A percentile compares a stretch with the other conserved stretches of the same genome.
These are phyloP conservation scores for Synanthedon formicaeformis DNA, from an alignment of 2,888 invertebrate species.

Conservation along the genomic window DNA sequence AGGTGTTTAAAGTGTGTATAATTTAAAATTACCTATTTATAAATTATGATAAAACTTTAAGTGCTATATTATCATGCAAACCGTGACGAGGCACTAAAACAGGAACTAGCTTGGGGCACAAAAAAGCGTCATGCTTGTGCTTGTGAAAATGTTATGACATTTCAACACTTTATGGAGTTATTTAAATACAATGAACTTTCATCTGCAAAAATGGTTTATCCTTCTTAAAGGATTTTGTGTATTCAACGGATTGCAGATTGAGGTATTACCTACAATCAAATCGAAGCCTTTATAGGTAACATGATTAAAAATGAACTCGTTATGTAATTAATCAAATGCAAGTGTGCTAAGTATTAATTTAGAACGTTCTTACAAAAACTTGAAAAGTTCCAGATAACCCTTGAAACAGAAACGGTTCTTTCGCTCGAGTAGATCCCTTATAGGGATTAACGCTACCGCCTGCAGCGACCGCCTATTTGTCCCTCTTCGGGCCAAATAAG, in stretches of 20 bases:
- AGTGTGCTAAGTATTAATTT: background rate
- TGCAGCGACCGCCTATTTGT: constrained; percentile 49
- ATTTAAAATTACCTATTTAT: background rate
- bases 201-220: constrained; percentile 30
- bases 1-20: no score
- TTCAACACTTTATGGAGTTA: constrained; percentile 22
- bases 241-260: constrained; percentile 52
- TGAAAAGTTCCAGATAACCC: constrained; percentile 10
- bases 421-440: constrained; percentile 30
- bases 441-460: constrained; percentile 42
- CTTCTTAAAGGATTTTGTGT: constrained; percentile 41
- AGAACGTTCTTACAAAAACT: constrained; percentile 11
- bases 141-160: constrained; percentile 23
- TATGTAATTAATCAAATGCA: background rate
- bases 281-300: constrained; percentile 1
- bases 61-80: constrained; percentile 14
- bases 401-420: constrained; percentile 21
- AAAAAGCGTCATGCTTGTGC: constrained; percentile 18
- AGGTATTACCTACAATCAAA: constrained; percentile 11
- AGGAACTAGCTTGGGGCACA: constrained; percentile 22
- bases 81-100: constrained; percentile 20
- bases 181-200: constrained; percentile 28
- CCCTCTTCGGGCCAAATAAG: constrained; percentile 41
- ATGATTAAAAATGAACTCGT: constrained; percentile 2
- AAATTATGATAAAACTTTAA: constrained; percentile 11